Conservation (phyloP, 2,113 vertebrate species). For the Neotoma lepida region DNA sequence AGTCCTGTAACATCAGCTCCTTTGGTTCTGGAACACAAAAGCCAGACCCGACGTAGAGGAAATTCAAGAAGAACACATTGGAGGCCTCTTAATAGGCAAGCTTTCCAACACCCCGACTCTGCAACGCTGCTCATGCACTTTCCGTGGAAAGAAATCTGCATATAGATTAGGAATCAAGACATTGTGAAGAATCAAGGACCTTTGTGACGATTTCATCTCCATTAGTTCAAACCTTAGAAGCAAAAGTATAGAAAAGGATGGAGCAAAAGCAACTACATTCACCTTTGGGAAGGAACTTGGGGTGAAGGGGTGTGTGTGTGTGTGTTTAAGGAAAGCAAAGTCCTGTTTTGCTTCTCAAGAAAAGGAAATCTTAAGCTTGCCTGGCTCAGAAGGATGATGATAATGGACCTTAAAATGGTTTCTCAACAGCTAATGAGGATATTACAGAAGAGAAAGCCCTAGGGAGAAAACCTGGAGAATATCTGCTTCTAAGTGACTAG, state of each 20-base stretch:
- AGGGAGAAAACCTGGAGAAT: neutral
- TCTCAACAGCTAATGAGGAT: neutral
- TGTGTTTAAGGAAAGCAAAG: neutral
- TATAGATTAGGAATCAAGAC: neutral
- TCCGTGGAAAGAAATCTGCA: neutral
- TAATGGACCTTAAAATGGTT: neutral
- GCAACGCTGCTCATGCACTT: neutral
- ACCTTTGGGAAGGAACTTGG: neutral
- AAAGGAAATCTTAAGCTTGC: neutral
- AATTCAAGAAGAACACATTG: neutral
- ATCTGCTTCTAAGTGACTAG: neutral
- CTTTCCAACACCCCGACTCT: neutral
- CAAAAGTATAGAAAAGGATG: neutral
- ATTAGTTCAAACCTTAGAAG: neutral
- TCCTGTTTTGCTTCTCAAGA: neutral
- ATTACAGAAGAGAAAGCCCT: neutral
- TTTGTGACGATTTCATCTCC: neutral
- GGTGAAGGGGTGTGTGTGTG: neutral
- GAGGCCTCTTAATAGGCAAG: neutral
- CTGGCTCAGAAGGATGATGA: neutral
- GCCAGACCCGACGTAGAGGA: neutral
- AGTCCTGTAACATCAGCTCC: neutral
- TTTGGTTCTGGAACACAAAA: constrained; percentile 14
- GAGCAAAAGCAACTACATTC: neutral
- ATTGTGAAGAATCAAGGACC: neutral